phyloP scores from a whole-genome alignment of 2,888 invertebrate genomes.

The Sinelater perroti region DNA sequence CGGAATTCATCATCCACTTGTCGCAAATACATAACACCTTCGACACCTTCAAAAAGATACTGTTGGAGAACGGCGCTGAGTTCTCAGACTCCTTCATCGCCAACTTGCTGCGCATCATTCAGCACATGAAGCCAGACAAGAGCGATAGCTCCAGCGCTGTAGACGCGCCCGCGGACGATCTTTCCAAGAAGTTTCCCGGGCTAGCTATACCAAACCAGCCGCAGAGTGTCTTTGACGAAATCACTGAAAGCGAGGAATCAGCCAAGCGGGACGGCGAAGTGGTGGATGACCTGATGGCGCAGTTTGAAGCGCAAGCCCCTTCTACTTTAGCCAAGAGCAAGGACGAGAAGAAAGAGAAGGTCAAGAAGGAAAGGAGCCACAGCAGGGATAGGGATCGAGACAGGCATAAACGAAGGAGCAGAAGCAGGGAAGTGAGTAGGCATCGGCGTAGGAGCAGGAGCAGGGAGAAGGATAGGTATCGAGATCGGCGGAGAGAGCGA shows the following conservation, averaged over 20 bases:
- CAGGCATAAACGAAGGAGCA: constrained; percentile 18
- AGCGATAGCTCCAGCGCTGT: constrained; percentile 23
- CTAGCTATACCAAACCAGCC: constrained; percentile 82
- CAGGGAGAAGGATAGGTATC: constrained; percentile 39
- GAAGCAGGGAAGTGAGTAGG: constrained; percentile 44
- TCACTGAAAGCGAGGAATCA: constrained; percentile 49
- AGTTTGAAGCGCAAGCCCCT: constrained; percentile 85
- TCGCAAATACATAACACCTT: constrained; percentile 88
- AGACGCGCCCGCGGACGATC: constrained; percentile 60
- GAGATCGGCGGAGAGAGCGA: constrained; percentile 52
- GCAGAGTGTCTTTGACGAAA: constrained; percentile 50
- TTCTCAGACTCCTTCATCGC: constrained; percentile 95
- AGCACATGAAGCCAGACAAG: constrained; percentile 84
- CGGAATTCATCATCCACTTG: constrained; percentile 96
- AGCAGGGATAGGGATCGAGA: constrained; percentile 17
- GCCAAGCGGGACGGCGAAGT: constrained; percentile 58
- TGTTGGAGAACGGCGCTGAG: constrained; percentile 93
- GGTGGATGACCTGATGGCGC: constrained; percentile 86
- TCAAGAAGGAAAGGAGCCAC: not conserved
- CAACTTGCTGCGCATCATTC: constrained; percentile 92
- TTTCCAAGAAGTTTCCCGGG: constrained; percentile 80
- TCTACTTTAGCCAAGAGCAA: constrained; percentile 54
- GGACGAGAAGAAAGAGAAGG: constrained; percentile 6
- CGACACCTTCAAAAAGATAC: constrained; percentile 86
- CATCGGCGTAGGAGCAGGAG: constrained; percentile 38